These are phyloP conservation scores for Drosophila anomalata DNA, from an alignment of 2,888 invertebrate species.

Conservation along the genomic window DNA sequence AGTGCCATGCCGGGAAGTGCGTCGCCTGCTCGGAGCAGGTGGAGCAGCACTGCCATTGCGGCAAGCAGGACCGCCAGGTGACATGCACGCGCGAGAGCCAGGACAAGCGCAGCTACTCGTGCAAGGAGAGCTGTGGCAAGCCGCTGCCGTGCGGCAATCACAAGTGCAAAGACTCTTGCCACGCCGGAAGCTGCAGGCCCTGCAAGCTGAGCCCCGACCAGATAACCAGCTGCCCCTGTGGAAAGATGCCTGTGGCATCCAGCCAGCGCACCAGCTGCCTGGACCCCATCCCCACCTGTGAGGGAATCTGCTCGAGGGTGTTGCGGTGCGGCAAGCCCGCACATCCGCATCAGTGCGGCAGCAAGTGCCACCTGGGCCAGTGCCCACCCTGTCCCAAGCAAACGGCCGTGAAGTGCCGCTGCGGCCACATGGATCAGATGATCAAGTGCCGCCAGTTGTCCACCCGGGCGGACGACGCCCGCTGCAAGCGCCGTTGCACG, in stretches of 20 bases:
- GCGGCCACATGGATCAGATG: conserved; percentile 93
- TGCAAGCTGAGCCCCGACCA: conserved; percentile 87
- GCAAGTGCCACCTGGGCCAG: conserved; percentile 87
- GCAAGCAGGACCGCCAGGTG: conserved; percentile 86
- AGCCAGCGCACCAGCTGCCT: conserved; percentile 88
- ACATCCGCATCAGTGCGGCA: conserved; percentile 87
- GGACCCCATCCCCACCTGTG: conserved; percentile 93
- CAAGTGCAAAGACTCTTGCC: conserved; percentile 88
- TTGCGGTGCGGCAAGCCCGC: conserved; percentile 88
- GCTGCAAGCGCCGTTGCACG: conserved; percentile 95
- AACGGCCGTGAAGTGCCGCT: conserved; percentile 92
- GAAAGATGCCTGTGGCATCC: conserved; percentile 85
- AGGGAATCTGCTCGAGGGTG: conserved; percentile 87
- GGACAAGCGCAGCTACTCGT: conserved; percentile 85
- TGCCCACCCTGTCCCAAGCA: conserved; percentile 92
- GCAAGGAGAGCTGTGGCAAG: conserved; percentile 87
- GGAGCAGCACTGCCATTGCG: conserved; percentile 90
- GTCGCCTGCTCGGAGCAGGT: conserved; percentile 88
- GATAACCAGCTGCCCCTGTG: conserved; percentile 91
- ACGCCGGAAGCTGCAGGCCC: conserved; percentile 87
- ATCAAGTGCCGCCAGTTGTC: conserved; percentile 90
- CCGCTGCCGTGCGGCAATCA: conserved; percentile 89
- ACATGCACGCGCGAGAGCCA: conserved; percentile 86
- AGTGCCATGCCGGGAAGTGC: conserved; percentile 93
- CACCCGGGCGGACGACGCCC: conserved; percentile 89